phyloP scores from a whole-genome alignment of 2,113 vertebrate genomes.

The Steatornis caripensis region DNA sequence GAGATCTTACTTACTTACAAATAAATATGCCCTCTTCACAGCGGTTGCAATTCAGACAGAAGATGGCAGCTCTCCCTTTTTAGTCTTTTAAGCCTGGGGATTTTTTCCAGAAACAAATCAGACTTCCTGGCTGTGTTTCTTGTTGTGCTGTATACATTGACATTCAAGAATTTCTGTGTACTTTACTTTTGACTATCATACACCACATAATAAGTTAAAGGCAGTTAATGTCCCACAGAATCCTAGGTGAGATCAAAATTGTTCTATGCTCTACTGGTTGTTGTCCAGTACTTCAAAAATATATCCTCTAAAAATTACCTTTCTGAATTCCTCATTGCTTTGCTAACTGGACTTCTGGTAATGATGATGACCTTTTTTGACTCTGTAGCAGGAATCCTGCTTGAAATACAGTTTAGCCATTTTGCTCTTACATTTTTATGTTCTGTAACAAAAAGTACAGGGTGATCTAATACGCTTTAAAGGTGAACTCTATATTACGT shows the following conservation, averaged over 20 bases:
- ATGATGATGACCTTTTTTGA: slow-evolving; percentile 34
- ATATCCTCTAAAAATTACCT: background rate
- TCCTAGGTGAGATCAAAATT: background rate
- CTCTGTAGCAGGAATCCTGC: slow-evolving; percentile 39
- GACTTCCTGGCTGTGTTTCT: slow-evolving; percentile 58
- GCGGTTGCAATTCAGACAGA: slow-evolving; percentile 43
- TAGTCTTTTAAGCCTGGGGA: background rate
- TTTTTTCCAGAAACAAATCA: slow-evolving; percentile 54
- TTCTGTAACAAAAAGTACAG: slow-evolving; percentile 15
- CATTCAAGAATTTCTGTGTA: slow-evolving; percentile 68
- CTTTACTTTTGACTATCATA: slow-evolving; percentile 54
- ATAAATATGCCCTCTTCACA: background rate
- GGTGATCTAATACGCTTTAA: slow-evolving; percentile 33
- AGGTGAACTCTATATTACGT: slow-evolving; percentile 8
- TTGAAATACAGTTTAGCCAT: slow-evolving; percentile 30
- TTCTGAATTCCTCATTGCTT: slow-evolving; percentile 25
- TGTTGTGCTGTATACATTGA: slow-evolving; percentile 67
- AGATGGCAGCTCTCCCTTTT: slow-evolving; percentile 57
- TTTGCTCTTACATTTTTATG: slow-evolving; percentile 43
- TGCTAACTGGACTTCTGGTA: slow-evolving; percentile 10
- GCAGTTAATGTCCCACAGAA: slow-evolving; percentile 45
- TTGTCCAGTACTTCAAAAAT: background rate
- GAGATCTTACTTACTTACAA: slow-evolving; percentile 9
- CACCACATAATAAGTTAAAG: slow-evolving; percentile 56
- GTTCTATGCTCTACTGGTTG: slow-evolving; percentile 4